Conservation (phyloP, 2,888 invertebrate genomes). For the Candidula unifasciata region DNA sequence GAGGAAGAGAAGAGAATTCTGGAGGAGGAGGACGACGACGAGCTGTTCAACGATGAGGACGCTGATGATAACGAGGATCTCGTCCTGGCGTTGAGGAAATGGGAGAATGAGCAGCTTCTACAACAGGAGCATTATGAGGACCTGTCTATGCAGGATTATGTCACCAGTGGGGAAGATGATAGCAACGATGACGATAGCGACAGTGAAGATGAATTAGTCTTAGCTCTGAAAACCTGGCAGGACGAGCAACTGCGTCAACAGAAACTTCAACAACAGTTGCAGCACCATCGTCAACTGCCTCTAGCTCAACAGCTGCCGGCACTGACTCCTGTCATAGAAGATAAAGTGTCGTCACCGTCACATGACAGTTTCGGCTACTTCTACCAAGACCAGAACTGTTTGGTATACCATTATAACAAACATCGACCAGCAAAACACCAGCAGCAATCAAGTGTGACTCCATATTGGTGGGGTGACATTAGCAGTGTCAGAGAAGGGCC, state of each 20-base stretch:
- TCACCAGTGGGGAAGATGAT: constrained; percentile 45
- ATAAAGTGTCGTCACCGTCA: constrained; percentile 39
- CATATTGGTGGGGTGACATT: constrained; percentile 49
- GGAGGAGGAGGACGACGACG: constrained; percentile 36
- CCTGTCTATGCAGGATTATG: constrained; percentile 50
- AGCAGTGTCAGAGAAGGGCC: constrained; percentile 50
- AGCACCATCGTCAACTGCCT: constrained; percentile 17
- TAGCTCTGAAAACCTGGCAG: constrained; percentile 43
- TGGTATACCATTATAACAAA: constrained; percentile 34
- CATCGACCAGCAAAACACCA: constrained; percentile 11
- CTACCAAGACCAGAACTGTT: constrained; percentile 30
- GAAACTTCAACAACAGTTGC: constrained; percentile 28
- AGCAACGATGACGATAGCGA: constrained; percentile 31
- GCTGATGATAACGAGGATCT: constrained; percentile 43
- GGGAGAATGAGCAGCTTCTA: constrained; percentile 46
- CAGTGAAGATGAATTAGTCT: constrained; percentile 48
- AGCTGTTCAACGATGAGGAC: constrained; percentile 16
- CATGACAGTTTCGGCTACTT: constrained; percentile 39
- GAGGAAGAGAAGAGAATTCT: constrained; percentile 40
- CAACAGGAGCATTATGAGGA: constrained; percentile 44
- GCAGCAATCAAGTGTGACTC: constrained; percentile 32
- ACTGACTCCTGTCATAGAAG: constrained; percentile 42
- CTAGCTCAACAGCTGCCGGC: constrained; percentile 32
- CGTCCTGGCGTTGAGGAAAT: constrained; percentile 42
- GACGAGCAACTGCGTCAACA: constrained; percentile 45